Evolutionary conservation across 2,113 vertebrate genomes (phyloP).

Genomic region (Platycercus adscitus): DNA sequence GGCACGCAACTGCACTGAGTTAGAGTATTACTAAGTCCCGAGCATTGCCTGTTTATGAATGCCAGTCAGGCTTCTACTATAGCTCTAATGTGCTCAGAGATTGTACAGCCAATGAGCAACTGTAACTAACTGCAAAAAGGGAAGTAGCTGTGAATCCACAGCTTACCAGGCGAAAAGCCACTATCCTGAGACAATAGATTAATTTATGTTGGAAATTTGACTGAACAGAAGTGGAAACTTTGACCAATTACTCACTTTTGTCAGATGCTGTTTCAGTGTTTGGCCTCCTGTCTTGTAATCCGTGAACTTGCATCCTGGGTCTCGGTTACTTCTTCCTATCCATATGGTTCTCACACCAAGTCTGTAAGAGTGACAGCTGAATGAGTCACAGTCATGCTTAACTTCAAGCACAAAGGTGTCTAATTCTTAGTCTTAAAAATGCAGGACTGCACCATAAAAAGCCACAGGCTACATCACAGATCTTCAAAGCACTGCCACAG

Average conservation of each 20-base stretch:
- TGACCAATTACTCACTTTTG: neutral
- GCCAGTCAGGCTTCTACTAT: slow-evolving; percentile 4
- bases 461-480: slow-evolving; percentile 5
- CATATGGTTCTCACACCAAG: slow-evolving; percentile 30
- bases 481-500: slow-evolving; percentile 52
- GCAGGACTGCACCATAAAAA: slow-evolving; percentile 36
- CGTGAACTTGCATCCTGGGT: neutral
- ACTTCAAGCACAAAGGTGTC: slow-evolving; percentile 54
- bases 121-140: slow-evolving; percentile 8
- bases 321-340: slow-evolving; percentile 10
- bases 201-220: slow-evolving; percentile 26
- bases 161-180: neutral
- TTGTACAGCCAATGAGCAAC: neutral
- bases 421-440: slow-evolving; percentile 39
- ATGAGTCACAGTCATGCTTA: slow-evolving; percentile 44
- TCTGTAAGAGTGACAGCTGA: slow-evolving; percentile 38
- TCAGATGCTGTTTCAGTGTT: neutral
- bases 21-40: slow-evolving; percentile 32
- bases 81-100: neutral
- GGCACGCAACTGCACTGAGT: slow-evolving; percentile 33
- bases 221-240: neutral
- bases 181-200: neutral
- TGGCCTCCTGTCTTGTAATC: neutral
- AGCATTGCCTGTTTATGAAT: slow-evolving; percentile 27
- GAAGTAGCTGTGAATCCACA: neutral